phyloP scores from a whole-genome alignment of 2,113 vertebrate genomes.

The Dolichallabes microphthalmus region DNA sequence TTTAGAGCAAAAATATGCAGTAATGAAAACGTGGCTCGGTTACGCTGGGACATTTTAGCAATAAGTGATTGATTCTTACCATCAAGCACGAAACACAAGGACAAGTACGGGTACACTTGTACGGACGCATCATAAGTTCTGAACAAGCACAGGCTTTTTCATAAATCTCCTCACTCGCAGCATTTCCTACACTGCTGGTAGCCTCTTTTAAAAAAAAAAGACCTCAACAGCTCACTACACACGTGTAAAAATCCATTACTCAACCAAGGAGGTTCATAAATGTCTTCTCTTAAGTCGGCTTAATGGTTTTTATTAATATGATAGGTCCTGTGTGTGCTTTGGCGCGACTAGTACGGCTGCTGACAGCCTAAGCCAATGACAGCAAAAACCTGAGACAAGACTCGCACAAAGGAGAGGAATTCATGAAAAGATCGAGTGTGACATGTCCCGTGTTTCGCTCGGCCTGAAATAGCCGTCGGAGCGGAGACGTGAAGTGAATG shows the following conservation, averaged over 20 bases:
- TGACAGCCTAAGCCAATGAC: slow-evolving; percentile 24
- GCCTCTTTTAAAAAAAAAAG: slow-evolving; percentile 36
- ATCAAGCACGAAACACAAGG: background rate
- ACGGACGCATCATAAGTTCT: background rate
- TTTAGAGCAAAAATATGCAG: background rate
- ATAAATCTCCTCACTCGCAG: background rate
- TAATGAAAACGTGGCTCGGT: background rate
- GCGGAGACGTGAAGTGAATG: background rate
- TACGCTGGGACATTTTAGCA: background rate
- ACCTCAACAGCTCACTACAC: slow-evolving; percentile 41
- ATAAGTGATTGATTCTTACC: too few species aligned
- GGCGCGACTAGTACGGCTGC: slow-evolving; percentile 17
- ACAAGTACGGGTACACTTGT: background rate
- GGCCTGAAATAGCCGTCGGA: slow-evolving; percentile 12
- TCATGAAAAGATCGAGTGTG: slow-evolving; percentile 20
- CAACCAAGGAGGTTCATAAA: slow-evolving; percentile 45
- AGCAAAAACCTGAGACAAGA: slow-evolving; percentile 17
- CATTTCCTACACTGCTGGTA: slow-evolving; percentile 3
- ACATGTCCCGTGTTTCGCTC: slow-evolving; percentile 34
- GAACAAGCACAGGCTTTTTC: background rate
- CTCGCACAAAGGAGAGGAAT: slow-evolving; percentile 18
- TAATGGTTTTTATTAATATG: slow-evolving; percentile 50
- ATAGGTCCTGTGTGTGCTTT: slow-evolving; percentile 45
- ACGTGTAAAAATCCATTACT: slow-evolving; percentile 42
- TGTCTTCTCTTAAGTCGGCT: slow-evolving; percentile 20